Base-by-base conservation (phyloP, 2,888 invertebrate genomes). In the Busseola fusca region DNA sequence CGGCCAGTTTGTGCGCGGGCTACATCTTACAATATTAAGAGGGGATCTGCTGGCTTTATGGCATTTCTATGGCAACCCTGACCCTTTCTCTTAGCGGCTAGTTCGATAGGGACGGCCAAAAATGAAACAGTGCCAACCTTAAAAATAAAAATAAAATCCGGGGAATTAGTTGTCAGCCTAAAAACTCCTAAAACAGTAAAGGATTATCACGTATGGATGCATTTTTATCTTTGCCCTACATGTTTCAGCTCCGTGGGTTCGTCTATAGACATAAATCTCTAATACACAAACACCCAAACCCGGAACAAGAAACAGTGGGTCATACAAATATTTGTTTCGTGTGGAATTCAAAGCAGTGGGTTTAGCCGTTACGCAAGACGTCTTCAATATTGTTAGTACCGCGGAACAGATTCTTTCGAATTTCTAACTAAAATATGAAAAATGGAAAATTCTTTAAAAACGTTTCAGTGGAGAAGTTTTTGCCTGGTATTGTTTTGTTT, bases 21-120 rank as follows among this genome's bases (percentile, higher is more conserved):
- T 79, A 72, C 69, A 62, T 81, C 82, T 81, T 75, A 67, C 83
- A 79, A 75, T 76, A 75, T 83, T 85, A 74, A 67, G 74, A 59
- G 18, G 69, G 80, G 75, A 76, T 75, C 81, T 76, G 66, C 66
- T 48, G 64, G 75, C 63, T 83, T 81, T 84, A 82, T 72, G 63
- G 37, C 66, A 56, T 74, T 80, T 70, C 76, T 84, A 78, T 84
- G 71, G 76, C 68, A 45, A 69, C 65, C 64, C 54, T 77, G 77
- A 68, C 81, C 73, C 60, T 64, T 69, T 65, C 66, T 65, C 37
- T 12, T 52, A 12, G 37, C 30, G 25, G 48, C 40, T 63, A 75
- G 63, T 70, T 81, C 34, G 7, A 54, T 48, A 65, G 40, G 78
- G 63, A 25, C 48, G 27, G 27, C 56, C 4, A 14, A 40, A 25